phyloP scores from a whole-genome alignment of 2,888 invertebrate species.

The Xylota sylvarum region DNA sequence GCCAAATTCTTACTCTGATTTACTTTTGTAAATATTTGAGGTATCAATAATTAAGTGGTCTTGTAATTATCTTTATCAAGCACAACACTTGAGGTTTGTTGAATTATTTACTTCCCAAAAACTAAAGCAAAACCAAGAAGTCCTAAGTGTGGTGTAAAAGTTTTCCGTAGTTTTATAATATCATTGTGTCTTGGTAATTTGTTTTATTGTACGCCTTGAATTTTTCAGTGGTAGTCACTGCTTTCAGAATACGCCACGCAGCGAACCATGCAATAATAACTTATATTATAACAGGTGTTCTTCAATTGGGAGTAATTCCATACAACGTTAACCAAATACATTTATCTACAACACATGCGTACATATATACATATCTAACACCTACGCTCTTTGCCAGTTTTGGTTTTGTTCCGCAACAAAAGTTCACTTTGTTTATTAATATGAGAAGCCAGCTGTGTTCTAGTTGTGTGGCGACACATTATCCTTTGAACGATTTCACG shows the following conservation, averaged over 20 bases:
- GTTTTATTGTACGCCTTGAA: conserved; percentile 1
- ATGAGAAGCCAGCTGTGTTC: conserved; percentile 41
- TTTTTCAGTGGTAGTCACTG: not conserved
- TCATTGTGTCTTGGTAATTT: not conserved
- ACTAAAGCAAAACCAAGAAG: not conserved
- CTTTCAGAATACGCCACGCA: not conserved
- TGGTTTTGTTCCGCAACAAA: not conserved
- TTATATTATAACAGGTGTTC: conserved; percentile 47
- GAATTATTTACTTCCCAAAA: not conserved
- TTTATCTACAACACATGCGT: conserved; percentile 8
- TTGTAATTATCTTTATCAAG: not conserved
- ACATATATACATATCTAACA: not conserved
- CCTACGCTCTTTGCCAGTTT: not conserved
- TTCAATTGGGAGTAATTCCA: conserved; percentile 18
- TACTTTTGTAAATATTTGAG: not conserved
- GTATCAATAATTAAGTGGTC: not conserved
- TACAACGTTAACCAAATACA: conserved; percentile 16
- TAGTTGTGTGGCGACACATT: conserved; percentile 29
- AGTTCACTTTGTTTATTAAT: conserved; percentile 35
- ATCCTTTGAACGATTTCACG: conserved; percentile 41
- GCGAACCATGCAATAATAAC: conserved; percentile 2
- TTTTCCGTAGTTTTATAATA: not conserved
- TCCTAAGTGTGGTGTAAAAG: not conserved
- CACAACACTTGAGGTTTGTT: not conserved
- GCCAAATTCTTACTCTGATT: not conserved